phyloP scores from a whole-genome alignment of 2,797 vertebrate species.

The Sebastes oblongus region DNA sequence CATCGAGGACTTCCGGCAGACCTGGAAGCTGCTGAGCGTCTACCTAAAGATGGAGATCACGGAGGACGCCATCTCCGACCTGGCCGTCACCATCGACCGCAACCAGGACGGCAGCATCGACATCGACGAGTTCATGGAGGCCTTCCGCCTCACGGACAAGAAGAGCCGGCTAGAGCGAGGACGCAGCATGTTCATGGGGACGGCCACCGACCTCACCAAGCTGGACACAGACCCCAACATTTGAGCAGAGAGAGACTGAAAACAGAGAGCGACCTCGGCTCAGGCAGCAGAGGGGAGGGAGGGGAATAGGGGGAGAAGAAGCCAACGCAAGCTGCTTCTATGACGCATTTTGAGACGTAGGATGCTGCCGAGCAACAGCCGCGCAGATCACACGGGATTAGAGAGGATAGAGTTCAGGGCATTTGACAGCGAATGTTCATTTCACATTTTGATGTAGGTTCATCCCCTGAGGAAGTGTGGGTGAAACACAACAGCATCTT shows the following conservation, averaged over 20 bases:
- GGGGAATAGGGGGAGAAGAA: background rate
- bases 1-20: conserved; percentile 92
- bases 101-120: conserved; percentile 95
- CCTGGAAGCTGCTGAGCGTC: conserved; percentile 91
- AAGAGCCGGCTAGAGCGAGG: conserved; percentile 82
- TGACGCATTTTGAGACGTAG: conserved; percentile 67
- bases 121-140: conserved; percentile 96
- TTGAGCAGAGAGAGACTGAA: conserved; percentile 25
- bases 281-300: background rate
- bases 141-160: conserved; percentile 93
- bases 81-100: conserved; percentile 90
- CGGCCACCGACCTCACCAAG: conserved; percentile 62
- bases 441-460: background rate
- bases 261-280: background rate
- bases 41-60: conserved; percentile 89
- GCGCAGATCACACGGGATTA: conserved; percentile 56
- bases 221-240: conserved; percentile 67
- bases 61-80: conserved; percentile 86
- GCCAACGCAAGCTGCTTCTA: conserved; percentile 52
- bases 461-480: background rate
- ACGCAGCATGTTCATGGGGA: conserved; percentile 79
- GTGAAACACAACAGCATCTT: background rate
- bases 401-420: conserved; percentile 30
- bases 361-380: conserved; percentile 41
- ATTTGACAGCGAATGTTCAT: conserved; percentile 6